These are phyloP conservation scores for Drosophila mercatorum DNA, from an alignment of 2,888 invertebrate genomes.

Conservation along the genomic window DNA sequence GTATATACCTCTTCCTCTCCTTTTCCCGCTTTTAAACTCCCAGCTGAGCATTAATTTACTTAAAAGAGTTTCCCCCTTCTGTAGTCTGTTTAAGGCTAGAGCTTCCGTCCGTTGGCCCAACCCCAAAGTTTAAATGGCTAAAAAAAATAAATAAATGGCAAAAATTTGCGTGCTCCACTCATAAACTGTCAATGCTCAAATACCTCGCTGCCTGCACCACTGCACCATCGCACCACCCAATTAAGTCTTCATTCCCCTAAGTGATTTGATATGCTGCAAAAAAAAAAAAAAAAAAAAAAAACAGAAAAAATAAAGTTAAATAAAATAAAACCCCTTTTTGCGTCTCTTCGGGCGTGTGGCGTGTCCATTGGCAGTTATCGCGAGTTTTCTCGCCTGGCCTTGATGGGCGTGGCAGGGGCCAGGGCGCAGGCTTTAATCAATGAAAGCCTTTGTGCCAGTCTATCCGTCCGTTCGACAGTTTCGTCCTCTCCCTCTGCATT, in stretches of 20 bases:
- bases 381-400: constrained; percentile 67
- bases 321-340: constrained; percentile 15
- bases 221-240: constrained; percentile 38
- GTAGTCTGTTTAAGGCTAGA: too few species aligned
- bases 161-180: constrained; percentile 14
- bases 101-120: background rate
- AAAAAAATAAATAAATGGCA: background rate
- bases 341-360: constrained; percentile 36
- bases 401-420: constrained; percentile 36
- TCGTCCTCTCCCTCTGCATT: constrained; percentile 9
- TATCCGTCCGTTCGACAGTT: constrained; percentile 10
- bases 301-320: constrained; percentile 1
- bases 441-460: constrained; percentile 65
- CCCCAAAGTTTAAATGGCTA: constrained; percentile 3
- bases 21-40: background rate
- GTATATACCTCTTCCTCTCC: background rate
- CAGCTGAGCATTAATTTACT: background rate
- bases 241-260: constrained; percentile 42
- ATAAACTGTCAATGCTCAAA: constrained; percentile 31
- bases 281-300: constrained; percentile 10
- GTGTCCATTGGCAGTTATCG: constrained; percentile 75
- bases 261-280: constrained; percentile 36
- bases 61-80: constrained; percentile 3
- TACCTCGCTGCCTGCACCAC: constrained; percentile 4
- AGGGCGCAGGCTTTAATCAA: constrained; percentile 61